phyloP scores from a whole-genome alignment of 2,113 vertebrate species.

The Ceyx melanurus region DNA sequence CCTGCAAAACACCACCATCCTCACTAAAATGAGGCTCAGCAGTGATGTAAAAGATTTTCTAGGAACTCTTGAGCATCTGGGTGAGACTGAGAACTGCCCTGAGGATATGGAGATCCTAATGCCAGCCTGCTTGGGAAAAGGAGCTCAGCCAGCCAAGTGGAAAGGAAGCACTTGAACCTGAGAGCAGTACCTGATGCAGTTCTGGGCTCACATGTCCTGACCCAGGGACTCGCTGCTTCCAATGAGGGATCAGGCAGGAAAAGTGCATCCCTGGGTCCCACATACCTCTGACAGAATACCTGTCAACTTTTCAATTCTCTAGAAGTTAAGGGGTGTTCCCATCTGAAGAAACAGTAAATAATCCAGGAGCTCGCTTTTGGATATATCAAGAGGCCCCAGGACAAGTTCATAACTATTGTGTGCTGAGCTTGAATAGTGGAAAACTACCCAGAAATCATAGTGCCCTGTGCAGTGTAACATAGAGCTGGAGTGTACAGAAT shows the following conservation, averaged over 20 bases:
- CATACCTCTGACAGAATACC: neutral
- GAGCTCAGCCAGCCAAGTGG: neutral
- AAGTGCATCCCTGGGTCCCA: neutral
- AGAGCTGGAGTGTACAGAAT: neutral
- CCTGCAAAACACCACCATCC: constrained; percentile 33
- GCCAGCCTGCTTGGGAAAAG: neutral
- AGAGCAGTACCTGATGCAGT: neutral
- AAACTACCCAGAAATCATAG: neutral
- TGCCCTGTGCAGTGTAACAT: neutral
- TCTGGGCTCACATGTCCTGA: neutral
- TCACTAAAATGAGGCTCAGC: neutral
- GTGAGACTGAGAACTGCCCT: neutral
- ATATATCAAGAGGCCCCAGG: neutral
- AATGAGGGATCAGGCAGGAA: neutral
- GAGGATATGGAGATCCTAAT: neutral
- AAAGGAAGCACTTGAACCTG: neutral
- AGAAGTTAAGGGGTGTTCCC: neutral
- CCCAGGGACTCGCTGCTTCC: neutral
- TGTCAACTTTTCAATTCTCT: neutral
- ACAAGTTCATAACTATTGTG: neutral
- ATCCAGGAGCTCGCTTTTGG: neutral
- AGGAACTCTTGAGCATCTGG: constrained; percentile 30
- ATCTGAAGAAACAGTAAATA: neutral
- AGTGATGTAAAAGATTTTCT: constrained; percentile 18
- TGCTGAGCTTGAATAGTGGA: neutral